These are phyloP conservation scores for Amaurobius ferox DNA, from an alignment of 2,888 invertebrate species.

Conservation along the genomic window DNA sequence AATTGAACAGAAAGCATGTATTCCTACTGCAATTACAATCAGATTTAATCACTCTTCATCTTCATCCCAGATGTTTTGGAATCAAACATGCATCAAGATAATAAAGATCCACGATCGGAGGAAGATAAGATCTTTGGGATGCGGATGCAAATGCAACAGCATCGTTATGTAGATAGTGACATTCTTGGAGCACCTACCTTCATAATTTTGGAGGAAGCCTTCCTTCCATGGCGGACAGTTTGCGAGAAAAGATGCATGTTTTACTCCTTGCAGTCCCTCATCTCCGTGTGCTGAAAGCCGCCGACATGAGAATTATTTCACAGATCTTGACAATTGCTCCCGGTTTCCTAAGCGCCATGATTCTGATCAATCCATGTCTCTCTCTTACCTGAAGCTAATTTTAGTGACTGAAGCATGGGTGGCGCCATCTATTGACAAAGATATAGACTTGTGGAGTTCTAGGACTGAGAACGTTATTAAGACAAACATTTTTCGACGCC, in stretches of 20 bases:
- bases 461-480: too few relatives aligned
- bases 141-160: background rate
- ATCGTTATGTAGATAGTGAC: background rate
- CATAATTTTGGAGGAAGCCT: slow-evolving; percentile 28
- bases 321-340: slow-evolving; percentile 41
- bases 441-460: too few relatives aligned
- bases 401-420: background rate
- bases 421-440: slow-evolving; percentile 31
- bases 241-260: background rate
- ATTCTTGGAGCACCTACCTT: slow-evolving; percentile 26
- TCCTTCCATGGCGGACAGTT: background rate
- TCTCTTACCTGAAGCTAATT: slow-evolving; percentile 34
- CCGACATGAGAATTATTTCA: slow-evolving; percentile 20
- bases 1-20: too few relatives aligned
- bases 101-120: background rate
- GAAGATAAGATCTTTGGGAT: background rate
- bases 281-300: background rate
- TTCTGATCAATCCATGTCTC: slow-evolving; percentile 27
- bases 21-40: too few relatives aligned
- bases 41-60: too few relatives aligned
- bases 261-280: background rate
- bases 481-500: too few relatives aligned
- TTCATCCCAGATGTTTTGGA: slow-evolving; percentile 1
- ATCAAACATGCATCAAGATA: background rate
- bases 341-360: slow-evolving; percentile 35